A percentile compares a stretch with the other conserved stretches of the same genome.
Evolutionary conservation across 2,113 vertebrate genomes (phyloP).

Genomic region (Leucopsar rothschildi): DNA sequence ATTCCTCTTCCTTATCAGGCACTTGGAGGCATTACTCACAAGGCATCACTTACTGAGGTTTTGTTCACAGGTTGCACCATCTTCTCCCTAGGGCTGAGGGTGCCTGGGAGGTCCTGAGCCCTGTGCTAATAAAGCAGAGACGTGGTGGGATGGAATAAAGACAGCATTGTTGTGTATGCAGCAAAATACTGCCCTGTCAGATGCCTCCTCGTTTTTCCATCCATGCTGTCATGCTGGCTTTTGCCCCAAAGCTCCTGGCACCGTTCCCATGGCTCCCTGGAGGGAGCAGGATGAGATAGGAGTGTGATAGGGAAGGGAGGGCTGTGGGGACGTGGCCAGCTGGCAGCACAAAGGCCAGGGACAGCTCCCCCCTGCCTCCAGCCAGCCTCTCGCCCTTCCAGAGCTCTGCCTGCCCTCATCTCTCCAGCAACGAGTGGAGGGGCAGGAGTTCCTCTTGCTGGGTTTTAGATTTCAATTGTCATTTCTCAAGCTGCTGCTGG

Average conservation of each 20-base stretch:
- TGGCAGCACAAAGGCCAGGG: not conserved
- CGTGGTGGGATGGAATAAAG: not conserved
- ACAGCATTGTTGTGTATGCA: not conserved
- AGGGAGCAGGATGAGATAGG: not conserved
- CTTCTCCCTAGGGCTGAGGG: not conserved
- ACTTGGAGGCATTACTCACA: not conserved
- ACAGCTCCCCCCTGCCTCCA: not conserved
- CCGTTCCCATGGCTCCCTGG: rapidly evolving
- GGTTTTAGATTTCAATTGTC: not conserved
- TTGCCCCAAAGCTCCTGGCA: not conserved
- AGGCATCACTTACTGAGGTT: not conserved
- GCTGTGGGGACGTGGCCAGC: not conserved
- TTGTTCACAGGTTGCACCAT: not conserved
- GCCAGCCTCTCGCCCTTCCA: not conserved
- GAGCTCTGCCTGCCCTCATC: not conserved
- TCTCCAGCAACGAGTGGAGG: not conserved
- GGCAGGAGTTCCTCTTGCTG: not conserved
- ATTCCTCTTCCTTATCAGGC: not conserved
- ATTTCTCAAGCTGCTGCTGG: not conserved
- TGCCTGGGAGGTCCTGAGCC: not conserved
- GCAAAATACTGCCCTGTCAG: not conserved
- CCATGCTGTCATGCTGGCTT: not conserved
- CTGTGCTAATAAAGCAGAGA: not conserved
- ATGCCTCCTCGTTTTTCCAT: not conserved
- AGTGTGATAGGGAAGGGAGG: not conserved